Conservation (phyloP, 2,888 invertebrate genomes). For the Eupithecia exiguata region DNA sequence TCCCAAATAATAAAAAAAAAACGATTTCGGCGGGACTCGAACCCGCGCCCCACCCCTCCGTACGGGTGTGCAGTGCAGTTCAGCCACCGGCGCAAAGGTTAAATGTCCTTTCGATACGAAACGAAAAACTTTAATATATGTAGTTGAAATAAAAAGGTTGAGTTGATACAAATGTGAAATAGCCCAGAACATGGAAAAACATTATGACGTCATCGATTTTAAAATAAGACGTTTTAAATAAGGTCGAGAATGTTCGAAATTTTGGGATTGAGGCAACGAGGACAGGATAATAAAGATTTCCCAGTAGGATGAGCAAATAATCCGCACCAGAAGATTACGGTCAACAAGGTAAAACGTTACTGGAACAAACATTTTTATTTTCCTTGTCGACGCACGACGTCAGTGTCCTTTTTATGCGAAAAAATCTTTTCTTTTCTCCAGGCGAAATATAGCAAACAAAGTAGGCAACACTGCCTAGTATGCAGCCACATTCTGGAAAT, state of each 20-base stretch:
- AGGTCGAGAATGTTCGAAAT: slow-evolving; percentile 34
- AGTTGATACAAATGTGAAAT: too few relatives aligned
- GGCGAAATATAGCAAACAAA: not conserved
- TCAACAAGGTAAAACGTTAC: not conserved
- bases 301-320: slow-evolving; percentile 4
- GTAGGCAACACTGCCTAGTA: too few relatives aligned
- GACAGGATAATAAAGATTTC: slow-evolving; percentile 33
- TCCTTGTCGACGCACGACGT: not conserved
- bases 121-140: too few relatives aligned
- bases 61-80: too few relatives aligned
- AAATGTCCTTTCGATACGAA: too few relatives aligned
- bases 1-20: too few relatives aligned
- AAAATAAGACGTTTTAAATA: too few relatives aligned
- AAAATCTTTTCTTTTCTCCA: not conserved
- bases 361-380: not conserved
- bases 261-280: slow-evolving; percentile 17
- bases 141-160: too few relatives aligned
- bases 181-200: not conserved
- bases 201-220: slow-evolving; percentile 36
- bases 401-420: not conserved
- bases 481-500: too few relatives aligned
- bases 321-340: slow-evolving; percentile 8
- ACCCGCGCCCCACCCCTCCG: too few relatives aligned
- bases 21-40: too few relatives aligned
- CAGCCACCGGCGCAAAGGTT: too few relatives aligned